Conservation (phyloP, 2,113 vertebrate species). For the Candoia aspera region DNA sequence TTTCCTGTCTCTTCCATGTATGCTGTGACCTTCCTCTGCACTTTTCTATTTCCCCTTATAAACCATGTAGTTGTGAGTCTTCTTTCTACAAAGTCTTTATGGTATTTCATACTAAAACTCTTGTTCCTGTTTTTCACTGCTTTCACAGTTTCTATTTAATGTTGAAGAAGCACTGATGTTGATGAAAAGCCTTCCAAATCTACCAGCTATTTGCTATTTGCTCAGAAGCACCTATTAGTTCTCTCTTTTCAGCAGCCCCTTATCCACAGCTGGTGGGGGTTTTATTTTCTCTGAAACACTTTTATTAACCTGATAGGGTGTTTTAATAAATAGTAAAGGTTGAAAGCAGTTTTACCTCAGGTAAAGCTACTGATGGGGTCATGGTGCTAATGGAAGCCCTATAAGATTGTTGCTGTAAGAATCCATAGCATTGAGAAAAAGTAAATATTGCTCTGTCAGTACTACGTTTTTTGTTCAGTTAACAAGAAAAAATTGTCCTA, state of each 20-base stretch:
- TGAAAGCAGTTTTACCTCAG: constrained; percentile 57
- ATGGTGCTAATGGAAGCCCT: constrained; percentile 61
- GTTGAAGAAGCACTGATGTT: constrained; percentile 57
- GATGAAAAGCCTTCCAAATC: constrained; percentile 65
- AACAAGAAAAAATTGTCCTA: constrained; percentile 53
- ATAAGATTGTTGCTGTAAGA: constrained; percentile 52
- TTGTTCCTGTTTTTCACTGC: constrained; percentile 22
- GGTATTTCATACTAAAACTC: constrained; percentile 46
- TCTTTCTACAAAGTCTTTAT: constrained; percentile 18
- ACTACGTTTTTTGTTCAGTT: constrained; percentile 57
- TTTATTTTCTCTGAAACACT: constrained; percentile 61
- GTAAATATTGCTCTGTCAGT: constrained; percentile 55
- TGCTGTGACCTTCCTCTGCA: constrained; percentile 4
- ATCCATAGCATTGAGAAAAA: constrained; percentile 41
- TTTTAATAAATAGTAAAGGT: constrained; percentile 75
- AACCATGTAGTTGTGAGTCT: constrained; percentile 8
- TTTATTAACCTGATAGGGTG: constrained; percentile 73
- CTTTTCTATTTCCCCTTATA: constrained; percentile 27
- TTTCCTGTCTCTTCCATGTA: constrained; percentile 24
- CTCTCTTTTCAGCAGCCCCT: constrained; percentile 61
- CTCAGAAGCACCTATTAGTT: constrained; percentile 53
- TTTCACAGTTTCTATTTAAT: background rate
- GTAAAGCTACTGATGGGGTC: constrained; percentile 64
- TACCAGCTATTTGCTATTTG: constrained; percentile 25
- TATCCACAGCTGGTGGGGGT: constrained; percentile 52